A percentile compares a stretch with the other conserved stretches of the same genome.
Evolutionary conservation across 2,888 invertebrate genomes (phyloP).

Genomic region (Galeruca laticollis): DNA sequence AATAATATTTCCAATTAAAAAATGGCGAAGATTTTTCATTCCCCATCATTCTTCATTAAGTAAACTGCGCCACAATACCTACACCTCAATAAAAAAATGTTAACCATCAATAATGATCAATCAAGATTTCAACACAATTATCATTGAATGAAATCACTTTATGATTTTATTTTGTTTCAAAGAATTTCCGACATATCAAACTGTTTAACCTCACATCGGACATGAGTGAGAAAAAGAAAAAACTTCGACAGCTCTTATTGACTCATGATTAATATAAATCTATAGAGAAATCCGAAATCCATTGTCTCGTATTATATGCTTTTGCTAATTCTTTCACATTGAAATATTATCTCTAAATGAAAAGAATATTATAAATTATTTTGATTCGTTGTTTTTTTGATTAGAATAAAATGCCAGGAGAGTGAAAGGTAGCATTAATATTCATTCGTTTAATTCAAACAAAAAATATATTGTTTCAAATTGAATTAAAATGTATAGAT

Average conservation of each 20-base stretch:
- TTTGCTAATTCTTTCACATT: too few species aligned
- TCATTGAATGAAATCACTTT: conserved; percentile 16
- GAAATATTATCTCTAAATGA: neutral
- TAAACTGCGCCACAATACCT: neutral
- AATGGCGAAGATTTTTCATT: neutral
- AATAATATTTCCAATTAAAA: neutral
- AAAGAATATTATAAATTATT: neutral
- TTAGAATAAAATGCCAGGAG: too few species aligned
- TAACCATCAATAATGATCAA: conserved; percentile 14
- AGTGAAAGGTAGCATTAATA: too few species aligned
- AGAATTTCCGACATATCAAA: conserved; percentile 16
- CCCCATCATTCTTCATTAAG: neutral
- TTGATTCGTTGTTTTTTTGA: too few species aligned
- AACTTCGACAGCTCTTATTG: neutral
- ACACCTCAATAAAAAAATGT: neutral
- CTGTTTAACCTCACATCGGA: neutral
- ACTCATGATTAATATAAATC: conserved; percentile 15
- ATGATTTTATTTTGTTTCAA: conserved; percentile 24
- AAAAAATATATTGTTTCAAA: too few species aligned
- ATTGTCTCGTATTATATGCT: too few species aligned
- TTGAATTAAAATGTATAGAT: too few species aligned
- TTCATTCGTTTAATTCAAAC: too few species aligned
- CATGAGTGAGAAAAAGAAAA: neutral
- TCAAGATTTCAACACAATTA: conserved; percentile 10
- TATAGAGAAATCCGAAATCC: neutral